Base-by-base conservation (phyloP, 2,888 invertebrate species). In the Epinotia ramella region DNA sequence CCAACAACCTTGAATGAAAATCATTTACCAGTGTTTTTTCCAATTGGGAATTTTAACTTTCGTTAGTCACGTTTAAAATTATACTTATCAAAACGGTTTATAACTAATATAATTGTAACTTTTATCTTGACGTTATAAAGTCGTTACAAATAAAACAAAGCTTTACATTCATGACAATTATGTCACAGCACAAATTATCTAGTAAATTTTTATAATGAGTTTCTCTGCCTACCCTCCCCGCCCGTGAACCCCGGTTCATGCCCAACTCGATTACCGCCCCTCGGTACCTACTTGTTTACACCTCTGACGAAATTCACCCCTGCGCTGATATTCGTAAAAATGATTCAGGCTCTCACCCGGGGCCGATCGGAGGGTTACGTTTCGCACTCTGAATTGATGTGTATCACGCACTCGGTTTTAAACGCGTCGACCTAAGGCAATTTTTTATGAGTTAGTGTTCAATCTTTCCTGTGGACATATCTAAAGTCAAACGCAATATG, bases 261-360 rank as follows among this genome's bases (percentile, higher is more conserved):
- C 44, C n/a, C 59, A 60, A 69, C 69, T 46, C 69, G 69, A 69
- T 69, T 69, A 69, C 59, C 68, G 44, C 44, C 69, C 57, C 67
- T 56, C 65, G 13, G 60, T 60, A 46, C 69, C 69, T 69, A 59
- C 57, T 40, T 69, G 69, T 69, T 69, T 69, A 69, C 69, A 59
- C 59, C 69, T 12, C 60, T 46, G 24, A 24, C 69, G 69, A n/a
- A 44, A 60, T 60, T 69, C 46, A 24, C 69, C 69, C 59, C 59
- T 60, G 40, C 46, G 20, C 16, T 57, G 69, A 24, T 60, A 60
- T 69, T 28, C 59, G 24, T 28, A 53, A 53, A 65, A 66, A 33
- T 7, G 53, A 18, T 11, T 57, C 57, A 24, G 65, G 53, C n/a
- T n/a, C n/a, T 53, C 53, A n/a, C 53, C 53, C 53, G 53, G 46